A percentile compares a stretch with the other conserved stretches of the same genome.
Evolutionary conservation across 2,888 invertebrate genomes (phyloP).

Genomic region (Antitype chi): DNA sequence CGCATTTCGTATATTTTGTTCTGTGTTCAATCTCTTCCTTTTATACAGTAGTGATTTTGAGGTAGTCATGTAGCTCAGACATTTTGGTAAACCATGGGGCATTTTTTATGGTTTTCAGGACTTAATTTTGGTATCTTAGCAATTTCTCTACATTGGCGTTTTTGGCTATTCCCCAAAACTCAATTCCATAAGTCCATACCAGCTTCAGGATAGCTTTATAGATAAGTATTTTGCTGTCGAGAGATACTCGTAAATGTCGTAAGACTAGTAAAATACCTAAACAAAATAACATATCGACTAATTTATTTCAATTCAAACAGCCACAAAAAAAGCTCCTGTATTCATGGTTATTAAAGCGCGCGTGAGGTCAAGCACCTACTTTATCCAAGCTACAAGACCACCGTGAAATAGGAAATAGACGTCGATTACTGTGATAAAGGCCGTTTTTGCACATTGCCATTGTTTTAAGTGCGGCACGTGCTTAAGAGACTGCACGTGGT

Average conservation of each 20-base stretch:
- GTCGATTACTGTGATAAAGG: conserved; percentile 60
- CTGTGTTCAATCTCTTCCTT: background rate
- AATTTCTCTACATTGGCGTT: background rate
- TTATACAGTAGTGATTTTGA: background rate
- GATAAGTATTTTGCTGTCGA: no score
- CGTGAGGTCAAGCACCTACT: conserved; percentile 67
- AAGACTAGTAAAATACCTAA: background rate
- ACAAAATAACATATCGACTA: background rate
- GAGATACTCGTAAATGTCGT: no score
- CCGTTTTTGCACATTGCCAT: conserved; percentile 61
- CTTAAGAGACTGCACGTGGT: conserved; percentile 64
- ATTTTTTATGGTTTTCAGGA: background rate
- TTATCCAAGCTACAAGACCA: conserved; percentile 67
- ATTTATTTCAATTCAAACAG: conserved; percentile 40
- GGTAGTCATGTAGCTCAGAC: background rate
- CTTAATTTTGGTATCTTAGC: background rate
- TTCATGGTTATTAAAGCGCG: conserved; percentile 38
- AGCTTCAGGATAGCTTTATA: no score
- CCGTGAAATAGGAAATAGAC: conserved; percentile 65
- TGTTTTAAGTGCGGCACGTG: conserved; percentile 65
- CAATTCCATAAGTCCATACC: no score
- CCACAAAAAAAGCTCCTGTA: conserved; percentile 44
- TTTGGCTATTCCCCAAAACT: background rate
- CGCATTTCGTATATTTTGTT: no score
- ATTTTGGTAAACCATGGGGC: background rate